These are phyloP conservation scores for Oscheius sp. DNA, from an alignment of 2,888 invertebrate genomes.

Conservation along the genomic window DNA sequence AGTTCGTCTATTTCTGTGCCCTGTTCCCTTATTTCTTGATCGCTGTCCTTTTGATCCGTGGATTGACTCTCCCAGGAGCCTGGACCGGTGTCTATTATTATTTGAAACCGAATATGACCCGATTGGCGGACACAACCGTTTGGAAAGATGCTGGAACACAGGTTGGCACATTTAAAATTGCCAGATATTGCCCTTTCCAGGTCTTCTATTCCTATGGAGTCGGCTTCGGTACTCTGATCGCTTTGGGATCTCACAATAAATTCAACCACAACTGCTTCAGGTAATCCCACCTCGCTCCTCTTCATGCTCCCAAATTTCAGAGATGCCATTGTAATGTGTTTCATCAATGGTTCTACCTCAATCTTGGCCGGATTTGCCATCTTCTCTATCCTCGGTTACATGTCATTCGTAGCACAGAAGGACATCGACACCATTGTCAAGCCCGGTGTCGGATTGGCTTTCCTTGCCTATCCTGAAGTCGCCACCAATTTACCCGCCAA, in stretches of 20 bases:
- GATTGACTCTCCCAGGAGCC: conserved; percentile 72
- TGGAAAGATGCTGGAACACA: conserved; percentile 74
- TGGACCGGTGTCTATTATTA: conserved; percentile 68
- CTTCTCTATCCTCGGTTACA: conserved; percentile 77
- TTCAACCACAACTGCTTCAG: conserved; percentile 71
- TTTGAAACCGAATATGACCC: conserved; percentile 71
- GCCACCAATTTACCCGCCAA: conserved; percentile 73
- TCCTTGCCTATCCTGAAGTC: conserved; percentile 74
- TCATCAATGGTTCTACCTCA: conserved; percentile 76
- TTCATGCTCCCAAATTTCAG: conserved; percentile 58
- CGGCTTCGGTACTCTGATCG: conserved; percentile 73
- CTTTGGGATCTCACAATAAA: conserved; percentile 73
- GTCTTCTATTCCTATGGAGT: conserved; percentile 73
- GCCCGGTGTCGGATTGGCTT: conserved; percentile 74
- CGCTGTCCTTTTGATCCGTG: conserved; percentile 69
- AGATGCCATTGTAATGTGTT: conserved; percentile 75
- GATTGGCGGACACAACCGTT: conserved; percentile 69
- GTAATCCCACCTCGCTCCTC: conserved; percentile 20
- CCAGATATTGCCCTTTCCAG: conserved; percentile 30
- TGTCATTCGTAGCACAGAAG: conserved; percentile 67
- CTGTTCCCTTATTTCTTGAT: conserved; percentile 72
- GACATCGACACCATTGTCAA: conserved; percentile 72
- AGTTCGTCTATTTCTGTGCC: conserved; percentile 74
- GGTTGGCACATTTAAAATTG: conserved; percentile 27
- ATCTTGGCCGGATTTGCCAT: conserved; percentile 76